Evolutionary conservation across 2,888 invertebrate species (phyloP).

Genomic region (Apamea monoglypha): DNA sequence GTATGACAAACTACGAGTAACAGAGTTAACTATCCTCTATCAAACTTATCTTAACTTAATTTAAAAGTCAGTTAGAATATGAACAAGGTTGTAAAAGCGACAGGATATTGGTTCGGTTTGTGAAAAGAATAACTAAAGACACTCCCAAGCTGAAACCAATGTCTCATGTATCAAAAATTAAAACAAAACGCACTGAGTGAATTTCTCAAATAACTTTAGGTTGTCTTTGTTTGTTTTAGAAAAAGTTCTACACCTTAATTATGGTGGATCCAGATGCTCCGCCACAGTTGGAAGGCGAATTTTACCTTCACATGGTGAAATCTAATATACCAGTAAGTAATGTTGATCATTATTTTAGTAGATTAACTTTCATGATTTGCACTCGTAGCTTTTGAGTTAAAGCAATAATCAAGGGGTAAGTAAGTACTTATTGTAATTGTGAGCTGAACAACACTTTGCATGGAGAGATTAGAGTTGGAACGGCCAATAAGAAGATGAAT

Average conservation of each 20-base stretch:
- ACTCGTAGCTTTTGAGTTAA: neutral
- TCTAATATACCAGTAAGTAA: slow-evolving; percentile 87
- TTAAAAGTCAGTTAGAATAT: neutral
- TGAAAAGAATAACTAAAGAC: neutral
- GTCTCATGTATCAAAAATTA: neutral
- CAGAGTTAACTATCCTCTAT: too few relatives aligned
- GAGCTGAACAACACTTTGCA: neutral
- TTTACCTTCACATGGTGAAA: slow-evolving; percentile 87
- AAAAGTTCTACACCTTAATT: slow-evolving; percentile 87
- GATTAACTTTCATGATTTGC: neutral
- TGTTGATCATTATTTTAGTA: neutral
- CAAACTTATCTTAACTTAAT: too few relatives aligned
- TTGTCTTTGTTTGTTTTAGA: slow-evolving; percentile 77
- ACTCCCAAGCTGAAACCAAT: neutral
- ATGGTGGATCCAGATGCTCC: slow-evolving; percentile 88
- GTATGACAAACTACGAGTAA: too few relatives aligned
- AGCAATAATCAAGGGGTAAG: neutral
- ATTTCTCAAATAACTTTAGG: neutral
- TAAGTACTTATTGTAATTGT: neutral
- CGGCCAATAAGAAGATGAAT: neutral
- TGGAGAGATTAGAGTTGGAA: neutral
- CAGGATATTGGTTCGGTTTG: neutral
- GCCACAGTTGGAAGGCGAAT: slow-evolving; percentile 84
- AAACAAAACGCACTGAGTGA: neutral
- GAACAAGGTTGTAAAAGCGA: neutral